Base-by-base conservation (phyloP, 2,888 invertebrate genomes). In the Troides aeacus region DNA sequence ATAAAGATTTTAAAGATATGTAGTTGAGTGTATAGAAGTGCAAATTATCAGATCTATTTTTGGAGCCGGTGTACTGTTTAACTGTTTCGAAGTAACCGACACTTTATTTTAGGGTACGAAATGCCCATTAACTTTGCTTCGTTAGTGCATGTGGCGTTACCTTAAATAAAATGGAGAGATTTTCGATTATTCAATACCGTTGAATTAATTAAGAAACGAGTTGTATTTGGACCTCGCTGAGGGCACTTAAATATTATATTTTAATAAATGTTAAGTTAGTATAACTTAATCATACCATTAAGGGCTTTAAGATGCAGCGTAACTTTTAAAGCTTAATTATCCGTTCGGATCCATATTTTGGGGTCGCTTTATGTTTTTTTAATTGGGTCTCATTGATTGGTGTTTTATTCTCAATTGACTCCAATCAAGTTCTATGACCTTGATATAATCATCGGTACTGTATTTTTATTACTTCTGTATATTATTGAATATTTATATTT, bases 281-380 rank as follows among this genome's bases (percentile, higher is more conserved):
- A 30, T 30, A 30, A 30, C 4, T 30, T 60, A 64, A 42, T 56
- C 15, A 61, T 24, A 17, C 58, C 68, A 61, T 64, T 46, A 53
- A 56, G 61, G 56, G 39, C 53, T 42, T 69, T 69, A 64, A 53
- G 61, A 60, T 64, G 61, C 39, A 56, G 61, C 7, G 46, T 61
- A 39, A 64, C 64, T 64, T 69, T 64, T 50, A 69, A 64, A 64
- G 56, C 69, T 64, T 69, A 69, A 69, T 69, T 64, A 69, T 64
- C 56, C 12, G 53, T 24, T 60, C 50, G 59, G 18, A 39, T 64
- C 50, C 23, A 23, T 62, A 30, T 64, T 56, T 57, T 53, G 62
- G 61, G 56, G n/a, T 61, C 10, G 24, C 21, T 10, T 69, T 60
- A 60, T 24, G 62, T 53, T 68, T 65, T 4, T 66, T 64, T 64